Evolutionary conservation across 35 echinoderm and acorn worm species (phyloP), one percentile per base, ranked within the genome.

Genomic region (Acanthaster planci): DNA sequence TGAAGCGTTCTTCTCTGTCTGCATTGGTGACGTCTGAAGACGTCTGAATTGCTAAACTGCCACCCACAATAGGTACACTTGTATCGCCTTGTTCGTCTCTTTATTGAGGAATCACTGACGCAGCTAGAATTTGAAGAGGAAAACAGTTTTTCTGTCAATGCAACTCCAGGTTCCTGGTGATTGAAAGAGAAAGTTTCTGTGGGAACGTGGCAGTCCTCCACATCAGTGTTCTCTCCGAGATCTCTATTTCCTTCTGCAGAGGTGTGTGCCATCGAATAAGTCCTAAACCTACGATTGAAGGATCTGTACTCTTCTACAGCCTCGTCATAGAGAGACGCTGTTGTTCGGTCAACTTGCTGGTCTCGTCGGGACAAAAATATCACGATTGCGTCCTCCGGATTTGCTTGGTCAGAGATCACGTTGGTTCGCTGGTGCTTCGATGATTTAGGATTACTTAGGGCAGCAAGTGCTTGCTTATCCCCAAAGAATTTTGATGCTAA

Each of bases 181-280:
- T 36, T 72, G 64, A 72, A 72, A 34, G 30, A 72, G 64, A 72
- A 72, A 30, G 64, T 19, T 72, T 26, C 64, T 14, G 64, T 27
- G 9, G 64, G 64, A 72, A 72, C 64, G 22, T 72, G 23, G 10
- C 14, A 26, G 64, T 72, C 22, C 15, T 72, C 64, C 4, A 72
- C 19, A 72, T 26, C 26, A 35, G 12, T 47, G 42, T 47, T 47
- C 42, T 47, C 42, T 6, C 30, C 23, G 26, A 31, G 64, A 2
- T 26, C 64, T 34, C 30, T 26, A 14, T 36, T 72, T 26, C 30
- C 64, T 14, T 72, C 26, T 8, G 23, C 64, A 72, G 64, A 14
- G 10, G 34, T 72, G 64, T 72, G 64, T 23, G 34, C 30, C 64
- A 14, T 26, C 23, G 34, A 21, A 47, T 4, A 4, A 47, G 42